These are phyloP conservation scores for Oscheius onirici DNA, from an alignment of 2,888 invertebrate genomes.

Conservation along the genomic window DNA sequence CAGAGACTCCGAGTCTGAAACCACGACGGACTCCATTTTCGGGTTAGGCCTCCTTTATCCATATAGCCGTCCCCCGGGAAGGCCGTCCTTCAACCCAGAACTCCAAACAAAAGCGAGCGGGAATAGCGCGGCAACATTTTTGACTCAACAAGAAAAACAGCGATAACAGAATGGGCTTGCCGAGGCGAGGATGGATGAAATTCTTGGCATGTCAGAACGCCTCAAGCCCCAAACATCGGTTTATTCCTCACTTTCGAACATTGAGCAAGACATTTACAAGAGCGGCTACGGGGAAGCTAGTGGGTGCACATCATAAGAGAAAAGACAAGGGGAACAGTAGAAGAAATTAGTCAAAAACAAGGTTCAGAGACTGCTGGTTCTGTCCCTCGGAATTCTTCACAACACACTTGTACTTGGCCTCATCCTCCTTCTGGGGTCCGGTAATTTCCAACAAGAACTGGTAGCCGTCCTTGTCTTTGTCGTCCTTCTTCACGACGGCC, in stretches of 20 bases:
- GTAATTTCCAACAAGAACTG: slow-evolving; percentile 68
- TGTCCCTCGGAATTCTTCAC: slow-evolving; percentile 71
- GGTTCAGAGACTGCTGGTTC: slow-evolving; percentile 71
- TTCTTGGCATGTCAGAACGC: background rate
- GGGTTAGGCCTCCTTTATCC: slow-evolving; percentile 32
- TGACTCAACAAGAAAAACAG: slow-evolving; percentile 12
- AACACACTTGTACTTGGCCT: slow-evolving; percentile 69
- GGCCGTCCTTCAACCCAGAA: slow-evolving; percentile 24
- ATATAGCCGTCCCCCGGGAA: slow-evolving; percentile 16
- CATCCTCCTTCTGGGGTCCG: slow-evolving; percentile 70
- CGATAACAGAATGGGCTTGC: slow-evolving; percentile 7
- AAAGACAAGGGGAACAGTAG: background rate
- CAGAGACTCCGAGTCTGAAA: slow-evolving; percentile 9
- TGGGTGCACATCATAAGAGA: background rate
- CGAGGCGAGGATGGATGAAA: slow-evolving; percentile 5
- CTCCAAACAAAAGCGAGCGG: slow-evolving; percentile 25
- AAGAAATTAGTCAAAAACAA: slow-evolving; percentile 64
- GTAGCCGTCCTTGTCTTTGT: slow-evolving; percentile 69
- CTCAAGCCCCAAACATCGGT: background rate
- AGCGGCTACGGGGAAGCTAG: background rate
- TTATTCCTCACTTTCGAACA: slow-evolving; percentile 5
- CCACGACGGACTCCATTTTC: slow-evolving; percentile 33
- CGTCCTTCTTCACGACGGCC: slow-evolving; percentile 67
- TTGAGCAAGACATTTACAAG: slow-evolving; percentile 1
- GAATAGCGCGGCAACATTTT: slow-evolving; percentile 5